Base-by-base conservation (phyloP, 2,888 invertebrate genomes). In the Nomada goodeniana region DNA sequence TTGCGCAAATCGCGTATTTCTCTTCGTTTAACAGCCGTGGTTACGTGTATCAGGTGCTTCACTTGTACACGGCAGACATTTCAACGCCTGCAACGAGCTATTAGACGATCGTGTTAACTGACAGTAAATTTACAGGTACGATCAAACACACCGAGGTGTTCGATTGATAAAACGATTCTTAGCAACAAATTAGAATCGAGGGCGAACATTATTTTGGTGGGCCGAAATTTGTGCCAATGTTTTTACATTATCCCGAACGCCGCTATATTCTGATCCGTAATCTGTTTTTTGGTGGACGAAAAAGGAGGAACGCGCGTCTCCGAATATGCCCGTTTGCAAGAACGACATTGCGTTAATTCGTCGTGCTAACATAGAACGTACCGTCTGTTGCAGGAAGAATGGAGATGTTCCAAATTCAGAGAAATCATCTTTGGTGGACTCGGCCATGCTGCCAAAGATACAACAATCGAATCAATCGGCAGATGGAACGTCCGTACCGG, bases 381-480 rank as follows among this genome's bases (percentile, higher is more conserved):
- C 65, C 42, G n/a, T 76, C 68, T 60, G 55, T 88, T 88, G 0
- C 86, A 92, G 92, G 10, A 88, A 88, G 70, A 87, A 89, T 61
- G 76, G 82, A 5, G 82, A 85, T 9, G 82, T 76, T 47, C 77
- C 78, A 26, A 88, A 89, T 7, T 86, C 86, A 26, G 91, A 92
- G 52, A 92, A 90, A 72, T 80, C 88, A 2, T 84, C 90, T 3
- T 83, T 93, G 64, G 89, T 91, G n/a, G 89, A 90, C 52, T 86
- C 89, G 9, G 80, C 83, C 13, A 70, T 82, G 18, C 84, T 89
- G n/a, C 89, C 91, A 57, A 89, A 89, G 59, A 89, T 90, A 20
- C 89, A 89, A 36, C 78, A 88, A 0, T 44, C 87, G 55, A 76
- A 59, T 5, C 63, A 83, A 53, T 57, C 84, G 53, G 88, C 87